phyloP scores from a whole-genome alignment of 1,140 invertebrate genomes.

The Conus betulinus region DNA sequence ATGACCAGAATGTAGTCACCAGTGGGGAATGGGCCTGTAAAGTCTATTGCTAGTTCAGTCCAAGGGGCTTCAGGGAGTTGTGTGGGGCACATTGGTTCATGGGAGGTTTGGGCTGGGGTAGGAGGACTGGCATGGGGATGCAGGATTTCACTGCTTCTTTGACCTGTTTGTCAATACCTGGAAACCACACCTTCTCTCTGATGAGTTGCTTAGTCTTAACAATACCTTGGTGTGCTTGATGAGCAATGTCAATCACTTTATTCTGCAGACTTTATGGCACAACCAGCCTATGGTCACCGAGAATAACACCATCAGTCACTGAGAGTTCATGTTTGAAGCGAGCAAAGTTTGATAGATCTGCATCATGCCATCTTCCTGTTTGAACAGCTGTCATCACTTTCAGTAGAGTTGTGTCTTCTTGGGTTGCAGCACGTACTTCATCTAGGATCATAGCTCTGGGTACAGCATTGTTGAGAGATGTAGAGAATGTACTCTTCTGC shows the following conservation, averaged over 20 bases:
- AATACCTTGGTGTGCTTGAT: conserved; percentile 58
- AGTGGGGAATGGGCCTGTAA: too few species aligned
- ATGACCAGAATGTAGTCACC: too few species aligned
- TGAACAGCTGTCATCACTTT: conserved; percentile 42
- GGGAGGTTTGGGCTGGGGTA: conserved; percentile 26
- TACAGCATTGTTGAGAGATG: conserved; percentile 31
- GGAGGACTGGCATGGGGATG: conserved; percentile 57
- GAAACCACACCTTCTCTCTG: too few species aligned
- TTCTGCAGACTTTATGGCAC: conserved; percentile 48
- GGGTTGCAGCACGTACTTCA: conserved; percentile 34
- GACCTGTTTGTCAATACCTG: conserved; percentile 59
- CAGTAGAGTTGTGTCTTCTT: conserved; percentile 17
- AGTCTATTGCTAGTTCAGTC: conserved; percentile 51
- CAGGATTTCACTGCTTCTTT: conserved; percentile 56
- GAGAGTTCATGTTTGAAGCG: conserved; percentile 38
- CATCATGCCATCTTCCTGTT: conserved; percentile 38
- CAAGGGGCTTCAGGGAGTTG: conserved; percentile 53
- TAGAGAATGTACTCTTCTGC: conserved; percentile 47
- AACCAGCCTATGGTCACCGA: conserved; percentile 52
- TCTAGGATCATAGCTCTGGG: conserved; percentile 42
- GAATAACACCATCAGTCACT: conserved; percentile 42
- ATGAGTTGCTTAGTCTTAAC: conserved; percentile 63
- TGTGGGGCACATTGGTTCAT: conserved; percentile 56
- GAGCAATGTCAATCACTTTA: conserved; percentile 54
- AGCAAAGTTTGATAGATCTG: conserved; percentile 23